Evolutionary conservation across 2,113 vertebrate genomes (phyloP), one percentile per base, ranked within the genome.

Genomic region (Amia ocellicauda): DNA sequence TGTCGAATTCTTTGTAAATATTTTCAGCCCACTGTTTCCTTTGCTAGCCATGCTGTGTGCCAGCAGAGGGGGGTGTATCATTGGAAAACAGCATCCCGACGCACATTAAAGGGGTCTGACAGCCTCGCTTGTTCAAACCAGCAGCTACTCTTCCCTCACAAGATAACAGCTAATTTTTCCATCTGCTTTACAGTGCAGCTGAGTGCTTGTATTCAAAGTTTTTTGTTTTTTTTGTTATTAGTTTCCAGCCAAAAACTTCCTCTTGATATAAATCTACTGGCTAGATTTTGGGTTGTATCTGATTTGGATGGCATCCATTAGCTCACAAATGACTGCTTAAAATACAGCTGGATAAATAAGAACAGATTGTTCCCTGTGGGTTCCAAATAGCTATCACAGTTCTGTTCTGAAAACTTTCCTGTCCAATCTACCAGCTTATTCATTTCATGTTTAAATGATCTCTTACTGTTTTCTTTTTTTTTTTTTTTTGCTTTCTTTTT

Each of bases 51-150:
- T 1, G 0, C 14, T 43, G 49, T 10, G 24, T 11, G 4, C 68
- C 86, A 73, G 27, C 3, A 76, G 82, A 63, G 70, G 78, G 77
- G 72, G 79, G 68, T 74, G 66, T 79, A 80, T 74, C 63, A 70
- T 63, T 26, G 26, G 7, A n/a, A 51, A 40, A 40, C 36, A 10
- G 31, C 7, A 31, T 9, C 23, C 58, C 22, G n/a, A 47, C 41
- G 10, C 3, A 3, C 13, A 53, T 42, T 58, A 22, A 42, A 26
- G 41, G 26, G 40, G 41, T 7, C 11, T 7, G 45, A 29, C 11
- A 54, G 24, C 24, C 24, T 11, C 9, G 11, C 60, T 52, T 51
- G 24, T 62, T 47, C 10, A 8, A 28, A 16, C 17, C 60, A 51
- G 14, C 22, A 14, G 43, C 26, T 61, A 11, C 47, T 47, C 59